A percentile compares a stretch with the other conserved stretches of the same genome.
phyloP scores from a whole-genome alignment of 2,888 invertebrate species.

The Hemistola chrysoprasaria region DNA sequence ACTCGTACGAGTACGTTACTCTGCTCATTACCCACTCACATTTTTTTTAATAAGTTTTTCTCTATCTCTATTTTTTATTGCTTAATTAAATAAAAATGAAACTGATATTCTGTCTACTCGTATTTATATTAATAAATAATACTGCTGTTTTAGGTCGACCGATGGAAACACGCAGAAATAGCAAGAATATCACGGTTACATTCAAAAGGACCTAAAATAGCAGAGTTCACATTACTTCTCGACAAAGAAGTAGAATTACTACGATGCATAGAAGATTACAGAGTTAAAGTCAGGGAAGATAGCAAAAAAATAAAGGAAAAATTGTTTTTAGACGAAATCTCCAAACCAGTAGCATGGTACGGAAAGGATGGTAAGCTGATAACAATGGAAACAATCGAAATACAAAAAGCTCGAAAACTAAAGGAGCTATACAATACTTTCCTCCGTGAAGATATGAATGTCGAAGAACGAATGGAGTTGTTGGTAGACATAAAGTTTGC shows the following conservation, averaged over 20 bases:
- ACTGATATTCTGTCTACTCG: too few relatives aligned
- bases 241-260: slow-evolving; percentile 88
- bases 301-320: slow-evolving; percentile 82
- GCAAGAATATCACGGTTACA: slow-evolving; percentile 84
- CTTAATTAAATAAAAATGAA: too few relatives aligned
- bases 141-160: slow-evolving; percentile 75
- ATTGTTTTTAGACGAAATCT: slow-evolving; percentile 85
- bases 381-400: slow-evolving; percentile 91
- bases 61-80: too few relatives aligned
- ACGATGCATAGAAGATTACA: slow-evolving; percentile 86
- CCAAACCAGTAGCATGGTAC: slow-evolving; percentile 89
- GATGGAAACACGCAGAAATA: slow-evolving; percentile 85
- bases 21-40: too few relatives aligned
- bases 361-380: slow-evolving; percentile 87
- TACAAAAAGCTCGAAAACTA: slow-evolving; percentile 89
- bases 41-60: too few relatives aligned
- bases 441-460: slow-evolving; percentile 77
- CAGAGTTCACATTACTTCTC: slow-evolving; percentile 86
- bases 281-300: slow-evolving; percentile 83
- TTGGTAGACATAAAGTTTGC: slow-evolving; percentile 87
- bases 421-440: slow-evolving; percentile 88
- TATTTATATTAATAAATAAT: too few relatives aligned
- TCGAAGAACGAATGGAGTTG: slow-evolving; percentile 86
- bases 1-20: too few relatives aligned
- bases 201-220: slow-evolving; percentile 86